Evolutionary conservation across 2,888 invertebrate genomes (phyloP), one percentile per base, ranked within the genome.

Genomic region (Norana najaformis): DNA sequence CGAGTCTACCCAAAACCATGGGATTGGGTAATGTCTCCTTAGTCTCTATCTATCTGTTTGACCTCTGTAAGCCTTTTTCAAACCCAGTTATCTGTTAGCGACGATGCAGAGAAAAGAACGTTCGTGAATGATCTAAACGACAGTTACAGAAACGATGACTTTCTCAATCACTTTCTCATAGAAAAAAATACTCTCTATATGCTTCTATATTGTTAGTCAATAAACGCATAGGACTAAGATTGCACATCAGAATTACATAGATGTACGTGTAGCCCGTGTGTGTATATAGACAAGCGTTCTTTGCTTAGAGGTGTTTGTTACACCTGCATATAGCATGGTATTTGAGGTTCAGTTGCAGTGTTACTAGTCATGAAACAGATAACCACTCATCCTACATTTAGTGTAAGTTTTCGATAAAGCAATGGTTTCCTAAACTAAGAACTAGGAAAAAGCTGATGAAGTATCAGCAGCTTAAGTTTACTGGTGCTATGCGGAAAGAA

Each of bases 1-100:
- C 91, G 91, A 34, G 92, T 92, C 34, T 94, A 93, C 89, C 93
- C 94, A 3, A 92, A 93, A 38, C 94, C 94, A n/a, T 94, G 94
- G 94, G 92, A 93, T 90, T 90, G 92, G 93, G 94, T 94, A 91
- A 90, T 90, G 11, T n/a, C 18, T 35, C 36, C 36, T 85, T 6
- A 35, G 5, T 16, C 30, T 69, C 69, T 69, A 30, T n/a, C 8
- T 69, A 4, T 69, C 69, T 69, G 6, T n/a, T 18, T 41, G 53
- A 30, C n/a, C n/a, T n/a, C n/a, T 69, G 69, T n/a, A n/a, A 30
- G n/a, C 30, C 30, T 69, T 30, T 30, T 69, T 69, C 69, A 69
- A 69, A 69, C 6, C 6, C 30, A n/a, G 69, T n/a, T 69, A 69
- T 11, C 69, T 69, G n/a, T 69, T 69, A 69, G 69, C 1, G 11